Evolutionary conservation across 2,113 vertebrate species (phyloP), one percentile per base, ranked within the genome.

Genomic region (Gobiocypris rarus): DNA sequence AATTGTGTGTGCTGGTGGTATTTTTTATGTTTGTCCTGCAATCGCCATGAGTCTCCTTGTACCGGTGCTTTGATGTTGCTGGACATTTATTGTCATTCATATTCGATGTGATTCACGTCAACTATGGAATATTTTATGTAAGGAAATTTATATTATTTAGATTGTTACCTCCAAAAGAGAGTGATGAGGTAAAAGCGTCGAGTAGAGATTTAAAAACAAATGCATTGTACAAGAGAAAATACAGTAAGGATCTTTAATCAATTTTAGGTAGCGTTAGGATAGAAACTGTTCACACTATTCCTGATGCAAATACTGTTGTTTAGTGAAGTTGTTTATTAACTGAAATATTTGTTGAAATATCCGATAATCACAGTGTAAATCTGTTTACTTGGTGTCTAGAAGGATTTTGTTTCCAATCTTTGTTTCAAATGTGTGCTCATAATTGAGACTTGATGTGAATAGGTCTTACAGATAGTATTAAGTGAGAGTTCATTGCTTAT

Each of bases 1-100:
- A 48, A 75, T 45, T 34, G 58, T 79, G 19, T 76, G 38, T 74
- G 65, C 31, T 52, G 45, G 28, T 67, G 43, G n/a, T 85, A 75
- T 52, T 31, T 50, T 50, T 22, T n/a, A n/a, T n/a, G n/a, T n/a
- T 75, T 52, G 78, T 81, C 61, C 61, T 48, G 78, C 19, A 9
- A 50, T 67, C 11, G 61, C 78, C 61, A 34, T 70, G 65, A 70
- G 22, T 70, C 59, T 65, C 15, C 48, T 80, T 65, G 34, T 81
- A 50, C 9, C 43, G 28, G 11, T 75, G 69, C 43, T 63, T 74
- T 65, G 26, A 59, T 83, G 70, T 76, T 31, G 71, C 45, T 34
- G 3, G 56, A 11, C 58, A 50, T 75, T 65, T 61, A 65, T 28
- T 50, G 45, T 26, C 56, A 63, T 48, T 75, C 71, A 76, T 63